phyloP scores from a whole-genome alignment of 1,140 invertebrate genomes.

The Ericerus pela region DNA sequence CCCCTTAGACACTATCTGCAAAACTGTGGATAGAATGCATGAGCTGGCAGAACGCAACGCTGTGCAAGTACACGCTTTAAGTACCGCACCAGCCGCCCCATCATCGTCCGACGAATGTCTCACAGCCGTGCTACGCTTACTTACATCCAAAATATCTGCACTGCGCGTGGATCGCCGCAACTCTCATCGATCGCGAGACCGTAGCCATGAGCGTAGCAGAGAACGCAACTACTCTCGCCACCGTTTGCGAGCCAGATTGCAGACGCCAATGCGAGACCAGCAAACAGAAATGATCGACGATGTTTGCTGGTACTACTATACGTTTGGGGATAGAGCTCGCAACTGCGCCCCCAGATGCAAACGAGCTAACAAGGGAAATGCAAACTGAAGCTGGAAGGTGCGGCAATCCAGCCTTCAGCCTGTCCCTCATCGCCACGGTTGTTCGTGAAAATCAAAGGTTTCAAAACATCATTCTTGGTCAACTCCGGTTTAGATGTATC shows the following conservation, averaged over 20 bases:
- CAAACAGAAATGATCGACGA: not conserved
- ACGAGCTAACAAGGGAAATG: not conserved
- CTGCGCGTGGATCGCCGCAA: not conserved
- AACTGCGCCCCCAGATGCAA: not conserved
- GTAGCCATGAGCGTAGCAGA: not conserved
- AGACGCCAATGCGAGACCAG: not conserved
- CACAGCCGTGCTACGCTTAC: not conserved
- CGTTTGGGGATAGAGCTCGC: not conserved
- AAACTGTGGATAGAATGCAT: too few species aligned
- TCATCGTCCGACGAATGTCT: too few species aligned
- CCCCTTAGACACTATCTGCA: not conserved
- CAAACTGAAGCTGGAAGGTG: not conserved
- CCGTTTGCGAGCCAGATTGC: not conserved
- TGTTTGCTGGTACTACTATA: not conserved
- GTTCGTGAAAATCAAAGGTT: not conserved
- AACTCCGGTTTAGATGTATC: not conserved
- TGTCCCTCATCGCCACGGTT: not conserved
- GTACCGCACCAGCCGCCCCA: too few species aligned
- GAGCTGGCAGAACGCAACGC: too few species aligned
- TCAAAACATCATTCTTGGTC: not conserved
- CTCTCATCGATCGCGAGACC: not conserved
- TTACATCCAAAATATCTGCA: not conserved
- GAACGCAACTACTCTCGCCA: not conserved
- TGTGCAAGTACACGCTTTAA: too few species aligned
- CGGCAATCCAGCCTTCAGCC: not conserved